phyloP scores from a whole-genome alignment of 2,888 invertebrate species.

The Cryptocephalus moraei region DNA sequence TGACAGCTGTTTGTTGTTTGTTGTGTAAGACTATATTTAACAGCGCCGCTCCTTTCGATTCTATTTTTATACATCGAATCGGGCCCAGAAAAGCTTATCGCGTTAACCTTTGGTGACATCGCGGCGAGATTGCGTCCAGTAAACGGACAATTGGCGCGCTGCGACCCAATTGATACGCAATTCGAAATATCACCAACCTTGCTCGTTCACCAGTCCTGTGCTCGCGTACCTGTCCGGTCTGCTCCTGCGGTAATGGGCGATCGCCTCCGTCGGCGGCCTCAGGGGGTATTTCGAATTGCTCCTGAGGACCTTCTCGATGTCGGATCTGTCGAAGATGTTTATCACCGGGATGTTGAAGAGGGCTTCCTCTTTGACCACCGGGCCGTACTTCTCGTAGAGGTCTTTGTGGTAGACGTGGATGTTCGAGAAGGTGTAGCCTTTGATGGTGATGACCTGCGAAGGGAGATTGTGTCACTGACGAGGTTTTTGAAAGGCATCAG shows the following conservation, averaged over 20 bases:
- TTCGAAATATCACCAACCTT: slow-evolving; percentile 36
- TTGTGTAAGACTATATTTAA: no score
- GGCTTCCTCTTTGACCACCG: slow-evolving; percentile 67
- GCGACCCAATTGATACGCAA: no score
- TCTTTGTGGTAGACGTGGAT: slow-evolving; percentile 72
- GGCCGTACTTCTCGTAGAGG: slow-evolving; percentile 62
- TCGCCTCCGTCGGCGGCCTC: slow-evolving; percentile 74
- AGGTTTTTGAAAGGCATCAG: no score
- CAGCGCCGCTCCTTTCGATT: no score
- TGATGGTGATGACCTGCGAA: slow-evolving; percentile 47
- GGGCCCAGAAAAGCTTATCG: no score
- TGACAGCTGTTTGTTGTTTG: no score
- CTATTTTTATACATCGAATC: no score
- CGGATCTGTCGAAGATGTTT: slow-evolving; percentile 57
- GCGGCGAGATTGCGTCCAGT: no score
- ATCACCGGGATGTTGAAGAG: slow-evolving; percentile 63
- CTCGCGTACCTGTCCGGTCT: slow-evolving; percentile 73
- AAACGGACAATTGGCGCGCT: no score
- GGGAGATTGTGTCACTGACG: not conserved
- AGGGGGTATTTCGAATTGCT: slow-evolving; percentile 65
- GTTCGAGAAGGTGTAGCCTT: slow-evolving; percentile 52
- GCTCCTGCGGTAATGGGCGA: slow-evolving; percentile 61
- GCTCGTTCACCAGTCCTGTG: slow-evolving; percentile 76
- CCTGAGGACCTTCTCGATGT: slow-evolving; percentile 67
- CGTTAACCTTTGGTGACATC: no score